phyloP scores from a whole-genome alignment of 92 coral and sea anemone genomes.

The Parazoanthus atlanticus region DNA sequence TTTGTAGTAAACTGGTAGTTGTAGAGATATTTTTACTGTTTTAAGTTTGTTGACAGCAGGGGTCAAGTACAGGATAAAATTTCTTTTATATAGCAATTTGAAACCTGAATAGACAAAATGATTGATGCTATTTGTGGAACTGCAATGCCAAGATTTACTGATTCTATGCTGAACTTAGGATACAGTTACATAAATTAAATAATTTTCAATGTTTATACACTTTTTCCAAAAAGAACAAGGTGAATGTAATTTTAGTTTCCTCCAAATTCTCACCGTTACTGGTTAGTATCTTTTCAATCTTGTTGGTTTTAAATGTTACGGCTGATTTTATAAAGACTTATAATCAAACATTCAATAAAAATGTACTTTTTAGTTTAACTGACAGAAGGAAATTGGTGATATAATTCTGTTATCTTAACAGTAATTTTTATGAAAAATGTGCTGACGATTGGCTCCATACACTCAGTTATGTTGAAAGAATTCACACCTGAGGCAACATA shows the following conservation, averaged over 20 bases:
- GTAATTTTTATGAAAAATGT: no score
- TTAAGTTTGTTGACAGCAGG: conserved; percentile 4
- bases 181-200: background rate
- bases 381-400: no score
- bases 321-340: no score
- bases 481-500: conserved; percentile 9
- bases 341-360: no score
- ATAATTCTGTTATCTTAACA: no score
- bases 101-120: conserved; percentile 20
- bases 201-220: background rate
- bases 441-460: background rate
- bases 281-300: no score
- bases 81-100: conserved; percentile 18
- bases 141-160: background rate
- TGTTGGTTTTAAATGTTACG: no score
- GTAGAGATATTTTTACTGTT: conserved; percentile 3
- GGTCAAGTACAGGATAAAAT: conserved; percentile 17
- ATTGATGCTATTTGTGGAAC: conserved; percentile 24
- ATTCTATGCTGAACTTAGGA: background rate
- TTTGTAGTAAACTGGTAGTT: background rate
- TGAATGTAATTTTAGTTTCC: background rate
- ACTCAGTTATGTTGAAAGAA: background rate
- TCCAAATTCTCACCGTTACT: background rate
- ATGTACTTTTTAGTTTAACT: no score
- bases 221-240: no score